Conservation (phyloP, 1,140 invertebrate species). For the Vollenhovia emeryi region DNA sequence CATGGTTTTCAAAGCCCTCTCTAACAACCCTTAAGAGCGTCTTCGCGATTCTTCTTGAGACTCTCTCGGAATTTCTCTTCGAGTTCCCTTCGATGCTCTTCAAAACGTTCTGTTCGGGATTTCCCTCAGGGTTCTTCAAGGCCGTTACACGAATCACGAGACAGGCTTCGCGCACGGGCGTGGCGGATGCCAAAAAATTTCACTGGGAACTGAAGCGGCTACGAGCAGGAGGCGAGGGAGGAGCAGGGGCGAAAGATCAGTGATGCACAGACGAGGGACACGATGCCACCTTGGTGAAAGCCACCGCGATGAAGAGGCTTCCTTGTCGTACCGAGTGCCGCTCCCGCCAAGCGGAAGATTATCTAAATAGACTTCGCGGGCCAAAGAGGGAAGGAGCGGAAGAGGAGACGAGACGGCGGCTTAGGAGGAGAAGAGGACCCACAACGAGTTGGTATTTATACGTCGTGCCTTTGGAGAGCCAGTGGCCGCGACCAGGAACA, state of each 20-base stretch:
- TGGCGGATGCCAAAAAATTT: slow-evolving; percentile 71
- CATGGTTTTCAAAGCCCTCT: slow-evolving; percentile 10
- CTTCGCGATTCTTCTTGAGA: not conserved
- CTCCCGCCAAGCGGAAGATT: slow-evolving; percentile 79
- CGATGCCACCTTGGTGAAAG: slow-evolving; percentile 78
- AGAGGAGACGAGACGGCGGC: slow-evolving; percentile 32
- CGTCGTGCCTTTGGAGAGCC: slow-evolving; percentile 67
- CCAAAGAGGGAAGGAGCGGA: slow-evolving; percentile 47
- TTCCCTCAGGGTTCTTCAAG: slow-evolving; percentile 47
- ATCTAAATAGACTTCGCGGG: slow-evolving; percentile 79
- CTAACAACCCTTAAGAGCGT: not conserved
- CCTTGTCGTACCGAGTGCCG: slow-evolving; percentile 71
- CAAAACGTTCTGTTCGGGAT: slow-evolving; percentile 25
- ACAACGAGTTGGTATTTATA: slow-evolving; percentile 71
- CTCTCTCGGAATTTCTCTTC: not conserved
- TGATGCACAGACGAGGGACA: slow-evolving; percentile 60
- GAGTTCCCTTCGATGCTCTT: not conserved
- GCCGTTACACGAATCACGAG: slow-evolving; percentile 44
- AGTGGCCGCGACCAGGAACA: slow-evolving; percentile 65
- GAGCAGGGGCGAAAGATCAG: slow-evolving; percentile 33
- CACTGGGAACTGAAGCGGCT: slow-evolving; percentile 54
- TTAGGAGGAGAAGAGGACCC: slow-evolving; percentile 44
- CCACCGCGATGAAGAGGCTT: slow-evolving; percentile 75
- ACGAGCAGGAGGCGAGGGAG: slow-evolving; percentile 13
- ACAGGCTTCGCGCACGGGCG: slow-evolving; percentile 53